Percentiles rank a stretch among this genome's conserved stretches.
phyloP scores from a whole-genome alignment of 2,888 invertebrate species.

The Pyrochroa serraticornis region DNA sequence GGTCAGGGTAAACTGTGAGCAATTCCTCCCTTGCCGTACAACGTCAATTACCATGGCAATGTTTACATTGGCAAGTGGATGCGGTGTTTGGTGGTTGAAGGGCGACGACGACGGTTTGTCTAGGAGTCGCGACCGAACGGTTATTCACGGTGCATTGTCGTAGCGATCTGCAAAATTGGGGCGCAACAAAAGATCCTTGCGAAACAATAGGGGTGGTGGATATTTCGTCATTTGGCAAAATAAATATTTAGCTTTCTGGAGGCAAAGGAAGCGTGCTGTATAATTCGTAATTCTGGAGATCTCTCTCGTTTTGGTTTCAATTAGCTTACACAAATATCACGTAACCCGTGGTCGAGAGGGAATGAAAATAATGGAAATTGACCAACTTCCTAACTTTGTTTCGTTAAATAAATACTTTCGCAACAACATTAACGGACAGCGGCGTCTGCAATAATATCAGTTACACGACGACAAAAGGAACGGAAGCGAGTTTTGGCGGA shows the following conservation, averaged over 20 bases:
- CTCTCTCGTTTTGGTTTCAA: slow-evolving; percentile 43
- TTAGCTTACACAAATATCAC: slow-evolving; percentile 43
- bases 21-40: slow-evolving; percentile 9
- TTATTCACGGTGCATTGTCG: no score
- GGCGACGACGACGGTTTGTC: slow-evolving; percentile 1
- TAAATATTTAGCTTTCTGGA: slow-evolving; percentile 43
- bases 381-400: slow-evolving; percentile 27
- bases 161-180: slow-evolving; percentile 20
- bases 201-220: slow-evolving; percentile 24
- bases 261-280: slow-evolving; percentile 32
- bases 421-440: no score
- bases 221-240: slow-evolving; percentile 43
- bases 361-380: slow-evolving; percentile 31
- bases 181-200: slow-evolving; percentile 28
- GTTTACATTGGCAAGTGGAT: slow-evolving; percentile 24
- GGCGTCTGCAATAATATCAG: no score
- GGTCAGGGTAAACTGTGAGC: slow-evolving; percentile 12
- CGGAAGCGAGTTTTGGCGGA: no score
- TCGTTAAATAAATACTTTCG: slow-evolving; percentile 22
- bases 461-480: no score
- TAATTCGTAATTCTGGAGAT: slow-evolving; percentile 38
- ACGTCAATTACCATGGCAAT: slow-evolving; percentile 25
- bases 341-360: slow-evolving; percentile 27
- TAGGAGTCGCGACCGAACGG: slow-evolving; percentile 7
- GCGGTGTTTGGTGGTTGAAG: slow-evolving; percentile 10